Evolutionary conservation across 2,888 invertebrate genomes (phyloP), one percentile per base, ranked within the genome.

Genomic region (Metopia argyrocephala): DNA sequence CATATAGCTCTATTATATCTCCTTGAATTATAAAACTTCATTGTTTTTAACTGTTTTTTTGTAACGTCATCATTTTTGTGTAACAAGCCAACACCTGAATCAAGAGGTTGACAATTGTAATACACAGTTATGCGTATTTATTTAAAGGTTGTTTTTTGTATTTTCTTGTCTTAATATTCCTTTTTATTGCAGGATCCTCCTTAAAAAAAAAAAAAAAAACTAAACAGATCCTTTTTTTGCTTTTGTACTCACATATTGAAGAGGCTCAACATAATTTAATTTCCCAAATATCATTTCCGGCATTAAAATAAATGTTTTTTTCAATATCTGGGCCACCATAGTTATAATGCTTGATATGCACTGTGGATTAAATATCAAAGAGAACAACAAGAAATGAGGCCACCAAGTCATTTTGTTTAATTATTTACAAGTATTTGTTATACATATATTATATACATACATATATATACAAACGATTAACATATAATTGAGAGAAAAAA

Each of bases 71-170:
- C 64, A 50, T 78, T 73, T 50, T 48, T 74, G 73, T 73, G 50
- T 73, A 66, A 66, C 56, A 54, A 82, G 56, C 56, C 71, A 82
- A 80, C 83, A 81, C 79, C 81, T 84, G 81, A 83, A 79, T 80
- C 65, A 78, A 80, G 80, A 80, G 80, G 80, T 83, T 80, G 76
- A 69, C 78, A 76, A 45, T 75, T 78, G 79, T 82, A 71, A 59
- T 76, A 28, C 48, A 82, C 78, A 78, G 75, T 82, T 80, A 75
- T 76, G 7, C 21, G 46, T 54, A 65, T 65, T 57, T 54, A 23
- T 75, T 12, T 54, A 1, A 61, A 2, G 15, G n/a, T 52, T 28
- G 50, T 27, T 76, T 25, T 54, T 28, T 69, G 1, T 46, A 28
- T 70, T 78, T 64, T 57, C 21, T 52, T 48, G 9, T 12, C 38